Percentiles rank a stretch among this genome's conserved stretches.
Evolutionary conservation across 1,140 invertebrate genomes (phyloP).

Genomic region (Neodiprion virginianus): DNA sequence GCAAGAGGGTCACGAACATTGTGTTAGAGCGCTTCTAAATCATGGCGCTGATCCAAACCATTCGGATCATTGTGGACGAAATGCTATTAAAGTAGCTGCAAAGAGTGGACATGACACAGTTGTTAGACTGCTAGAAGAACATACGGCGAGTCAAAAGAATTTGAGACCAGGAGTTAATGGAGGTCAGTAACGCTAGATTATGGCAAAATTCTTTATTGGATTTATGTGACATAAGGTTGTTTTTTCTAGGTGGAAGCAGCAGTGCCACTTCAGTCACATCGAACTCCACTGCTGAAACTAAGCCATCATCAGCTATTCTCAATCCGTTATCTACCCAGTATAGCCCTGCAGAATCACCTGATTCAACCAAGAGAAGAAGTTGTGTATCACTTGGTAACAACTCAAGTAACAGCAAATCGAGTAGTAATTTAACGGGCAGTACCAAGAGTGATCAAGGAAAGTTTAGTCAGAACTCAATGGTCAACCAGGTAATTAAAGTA

Average conservation of each 20-base stretch:
- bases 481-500: slow-evolving; percentile 57
- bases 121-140: slow-evolving; percentile 71
- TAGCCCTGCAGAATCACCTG: slow-evolving; percentile 67
- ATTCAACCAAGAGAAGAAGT: slow-evolving; percentile 74
- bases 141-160: slow-evolving; percentile 57
- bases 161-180: slow-evolving; percentile 50
- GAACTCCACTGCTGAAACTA: slow-evolving; percentile 73
- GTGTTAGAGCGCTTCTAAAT: slow-evolving; percentile 84
- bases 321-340: slow-evolving; percentile 62
- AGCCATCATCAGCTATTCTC: slow-evolving; percentile 70
- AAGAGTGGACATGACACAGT: slow-evolving; percentile 80
- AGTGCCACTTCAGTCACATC: slow-evolving; percentile 69
- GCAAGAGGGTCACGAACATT: slow-evolving; percentile 91
- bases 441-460: slow-evolving; percentile 70
- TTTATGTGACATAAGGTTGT: slow-evolving; percentile 26
- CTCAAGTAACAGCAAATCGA: slow-evolving; percentile 75
- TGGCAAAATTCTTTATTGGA: slow-evolving; percentile 15
- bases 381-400: slow-evolving; percentile 75
- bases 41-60: slow-evolving; percentile 92
- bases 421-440: slow-evolving; percentile 73
- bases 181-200: slow-evolving; percentile 27
- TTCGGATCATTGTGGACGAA: slow-evolving; percentile 89
- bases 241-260: slow-evolving; percentile 58
- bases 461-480: slow-evolving; percentile 58
- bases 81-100: slow-evolving; percentile 77